Evolutionary conservation across 2,113 vertebrate genomes (phyloP), one percentile per base, ranked within the genome.

Genomic region (Aldabrachelys gigantea): DNA sequence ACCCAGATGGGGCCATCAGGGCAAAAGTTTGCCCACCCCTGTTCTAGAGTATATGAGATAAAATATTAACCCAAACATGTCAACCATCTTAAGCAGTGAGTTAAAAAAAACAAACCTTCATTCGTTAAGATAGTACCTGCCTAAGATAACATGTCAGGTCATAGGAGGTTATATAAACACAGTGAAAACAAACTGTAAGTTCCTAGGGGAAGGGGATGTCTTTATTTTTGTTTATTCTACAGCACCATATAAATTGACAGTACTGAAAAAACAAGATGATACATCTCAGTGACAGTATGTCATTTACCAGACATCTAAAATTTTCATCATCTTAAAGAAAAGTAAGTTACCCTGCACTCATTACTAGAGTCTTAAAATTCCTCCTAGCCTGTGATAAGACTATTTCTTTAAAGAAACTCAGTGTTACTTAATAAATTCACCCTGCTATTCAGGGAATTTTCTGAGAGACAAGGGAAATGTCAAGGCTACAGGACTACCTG

Each of bases 221-320:
- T 81, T 87, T 81, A 50, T 53, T 89, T 72, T 75, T 90, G 8
- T 72, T 49, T 80, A 21, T 3, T 49, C 49, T 89, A 82, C 62
- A 17, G 44, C 0, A 0, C 22, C 38, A 75, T 25, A 41, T 10
- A 44, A 31, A 35, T 2, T 11, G 78, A 57, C 89, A 83, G 29
- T 76, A 29, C 47, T 86, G 13, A 49, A 54, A 29, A 25, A 81
- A 41, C 83, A 16, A 85, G 83, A 84, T 89, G 92, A 41, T 75
- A n/a, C 57, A 83, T 89, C 5, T 2, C n/a, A 0, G 1, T 52
- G 27, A 82, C 21, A 35, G 57, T 72, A 5, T 0, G 1, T 80
- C 72, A 89, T 93, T 91, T 91, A 75, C 79, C 76, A 93, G 57
- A 87, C 88, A 91, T 24, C 49, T 89, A 31, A 81, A 92, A 44